Base-by-base conservation (phyloP, 2,888 invertebrate species). In the Acrocera orbiculus region DNA sequence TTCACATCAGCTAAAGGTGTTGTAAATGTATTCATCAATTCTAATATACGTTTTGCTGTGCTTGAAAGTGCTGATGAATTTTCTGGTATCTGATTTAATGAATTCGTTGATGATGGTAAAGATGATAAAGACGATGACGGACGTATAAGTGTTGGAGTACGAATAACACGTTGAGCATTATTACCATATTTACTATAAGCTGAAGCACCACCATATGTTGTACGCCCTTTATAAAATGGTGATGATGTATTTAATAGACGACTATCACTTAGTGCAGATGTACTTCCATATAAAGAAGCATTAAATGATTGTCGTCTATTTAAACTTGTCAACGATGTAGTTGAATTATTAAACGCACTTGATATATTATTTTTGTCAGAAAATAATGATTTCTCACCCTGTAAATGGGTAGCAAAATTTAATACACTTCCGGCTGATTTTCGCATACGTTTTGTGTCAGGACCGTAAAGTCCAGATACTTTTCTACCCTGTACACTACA, bases 1-100 rank as follows among this genome's bases (percentile, higher is more conserved):
- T 73, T 77, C 2, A 78, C 83, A 54, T 86, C 85, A 27, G 64
- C 64, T 32, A 85, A 58, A 1, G 87, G 83, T 3, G 85, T 79
- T 0, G 82, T 76, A 58, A 80, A 83, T 46, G 77, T 73, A 52
- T 87, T 82, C 35, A 90, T 61, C 5, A 83, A 67, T 46, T 80
- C 76, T 47, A 89, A 61, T 42, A 90, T 78, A 41, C 76, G 69
- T 46, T 75, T 71, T 1, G 87, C 77, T 4, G 86, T 78, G 42
- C 70, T 50, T 1, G 60, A 61, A 32, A 59, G 44, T 1, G 44
- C 42, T 3, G 50, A 43, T 4, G 50, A 44, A 11, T 39, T 16
- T 9, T 40, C 36, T 14, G 24, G 14, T 17, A 22, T 38, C 4
- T 37, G 14, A 6, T 32, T 34, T 5, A 47, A 32, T 4, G 50